Percentiles rank a stretch among this genome's conserved stretches.
phyloP scores from a whole-genome alignment of 2,888 invertebrate genomes.

The Lasioglossum leucozonium region DNA sequence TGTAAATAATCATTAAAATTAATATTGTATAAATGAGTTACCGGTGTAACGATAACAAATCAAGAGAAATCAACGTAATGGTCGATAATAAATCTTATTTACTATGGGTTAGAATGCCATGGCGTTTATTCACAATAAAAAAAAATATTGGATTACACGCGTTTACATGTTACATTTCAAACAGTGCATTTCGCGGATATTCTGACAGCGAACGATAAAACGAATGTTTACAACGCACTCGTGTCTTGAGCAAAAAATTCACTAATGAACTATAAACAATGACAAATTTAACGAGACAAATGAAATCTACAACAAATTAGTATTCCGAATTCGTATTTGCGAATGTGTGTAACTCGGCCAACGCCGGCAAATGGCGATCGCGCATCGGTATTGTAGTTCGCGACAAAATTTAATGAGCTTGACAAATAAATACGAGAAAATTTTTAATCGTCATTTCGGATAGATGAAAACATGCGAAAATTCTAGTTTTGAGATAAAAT shows the following conservation, averaged over 20 bases:
- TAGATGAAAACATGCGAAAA: not conserved
- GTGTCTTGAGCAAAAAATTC: not conserved
- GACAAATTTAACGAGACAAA: not conserved
- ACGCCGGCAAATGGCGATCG: slow-evolving; percentile 58
- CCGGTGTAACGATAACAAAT: not conserved
- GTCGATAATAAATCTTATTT: not conserved
- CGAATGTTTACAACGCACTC: not conserved
- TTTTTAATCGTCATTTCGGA: not conserved
- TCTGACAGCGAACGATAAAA: not conserved
- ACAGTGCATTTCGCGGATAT: not conserved
- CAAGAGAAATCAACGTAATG: not conserved
- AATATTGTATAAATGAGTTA: slow-evolving; percentile 1
- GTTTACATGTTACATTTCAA: no score
- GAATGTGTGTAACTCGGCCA: slow-evolving; percentile 2
- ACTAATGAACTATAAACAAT: not conserved
- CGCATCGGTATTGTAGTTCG: slow-evolving; percentile 24
- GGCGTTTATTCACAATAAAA: not conserved
- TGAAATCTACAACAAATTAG: not conserved
- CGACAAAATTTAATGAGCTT: not conserved
- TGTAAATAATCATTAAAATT: slow-evolving; percentile 28
- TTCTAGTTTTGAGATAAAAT: not conserved
- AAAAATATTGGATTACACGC: not conserved
- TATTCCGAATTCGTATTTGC: slow-evolving; percentile 24
- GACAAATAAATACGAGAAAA: not conserved
- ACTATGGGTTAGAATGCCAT: not conserved